phyloP scores from a whole-genome alignment of 2,113 vertebrate species.

The Panurus biarmicus region DNA sequence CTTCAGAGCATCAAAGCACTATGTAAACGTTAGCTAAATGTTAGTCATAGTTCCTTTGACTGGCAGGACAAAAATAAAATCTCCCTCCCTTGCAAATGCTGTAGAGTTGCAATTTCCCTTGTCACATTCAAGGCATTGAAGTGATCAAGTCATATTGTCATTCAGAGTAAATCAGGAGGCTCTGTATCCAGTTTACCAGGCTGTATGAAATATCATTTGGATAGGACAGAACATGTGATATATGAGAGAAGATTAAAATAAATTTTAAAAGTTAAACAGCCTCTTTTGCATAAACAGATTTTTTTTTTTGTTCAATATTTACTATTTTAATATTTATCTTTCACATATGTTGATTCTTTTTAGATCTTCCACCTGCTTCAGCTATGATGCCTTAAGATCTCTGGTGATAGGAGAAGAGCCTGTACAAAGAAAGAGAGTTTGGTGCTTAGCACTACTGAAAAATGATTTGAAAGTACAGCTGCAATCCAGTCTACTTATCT shows the following conservation, averaged over 20 bases:
- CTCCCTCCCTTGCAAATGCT: not conserved
- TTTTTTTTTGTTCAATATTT: not conserved
- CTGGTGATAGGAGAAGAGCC: not conserved
- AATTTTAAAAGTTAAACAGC: not conserved
- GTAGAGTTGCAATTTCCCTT: not conserved
- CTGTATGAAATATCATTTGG: not conserved
- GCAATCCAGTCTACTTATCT: not conserved
- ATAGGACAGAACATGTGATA: not conserved
- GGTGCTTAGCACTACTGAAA: not conserved
- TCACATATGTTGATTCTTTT: not conserved
- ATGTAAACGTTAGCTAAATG: not conserved
- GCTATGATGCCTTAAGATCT: not conserved
- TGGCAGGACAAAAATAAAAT: not conserved
- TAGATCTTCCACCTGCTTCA: not conserved
- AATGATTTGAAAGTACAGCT: not conserved
- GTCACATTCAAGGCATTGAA: not conserved
- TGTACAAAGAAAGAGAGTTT: not conserved
- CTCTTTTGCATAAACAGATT: not conserved
- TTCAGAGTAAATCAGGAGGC: not conserved
- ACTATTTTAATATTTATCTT: not conserved
- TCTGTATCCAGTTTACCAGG: not conserved
- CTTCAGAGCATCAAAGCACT: not conserved
- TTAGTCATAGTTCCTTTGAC: not conserved
- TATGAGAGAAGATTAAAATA: not conserved
- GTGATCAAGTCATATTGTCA: not conserved